These are phyloP conservation scores for Drosophila kikkawai DNA, from an alignment of 1,140 invertebrate species.

Conservation along the genomic window DNA sequence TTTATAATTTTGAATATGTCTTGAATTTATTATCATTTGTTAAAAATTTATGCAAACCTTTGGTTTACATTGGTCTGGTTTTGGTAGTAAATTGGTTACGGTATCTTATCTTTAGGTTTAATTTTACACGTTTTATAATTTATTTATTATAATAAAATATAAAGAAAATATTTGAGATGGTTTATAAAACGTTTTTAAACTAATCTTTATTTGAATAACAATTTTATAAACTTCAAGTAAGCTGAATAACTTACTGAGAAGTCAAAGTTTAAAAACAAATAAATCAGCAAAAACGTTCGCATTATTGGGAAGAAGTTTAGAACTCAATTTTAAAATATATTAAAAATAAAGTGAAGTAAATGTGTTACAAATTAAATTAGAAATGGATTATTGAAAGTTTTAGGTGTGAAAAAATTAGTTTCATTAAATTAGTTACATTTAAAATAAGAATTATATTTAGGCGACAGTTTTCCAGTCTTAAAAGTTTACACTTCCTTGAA, in stretches of 20 bases:
- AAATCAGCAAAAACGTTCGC: constrained; percentile 1
- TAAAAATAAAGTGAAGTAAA: neutral
- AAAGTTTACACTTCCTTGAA: neutral
- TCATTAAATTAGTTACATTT: too few relatives aligned
- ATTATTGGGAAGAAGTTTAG: neutral
- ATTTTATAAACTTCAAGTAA: neutral
- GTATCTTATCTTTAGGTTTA: neutral
- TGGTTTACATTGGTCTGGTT: neutral
- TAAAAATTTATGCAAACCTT: neutral
- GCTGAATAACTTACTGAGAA: constrained; percentile 22
- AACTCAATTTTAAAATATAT: neutral
- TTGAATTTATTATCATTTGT: constrained; percentile 23
- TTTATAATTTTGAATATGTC: constrained; percentile 35
- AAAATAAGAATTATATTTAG: neutral
- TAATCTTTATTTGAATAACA: neutral
- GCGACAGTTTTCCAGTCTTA: neutral
- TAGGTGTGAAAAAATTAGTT: neutral
- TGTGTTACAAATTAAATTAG: neutral
- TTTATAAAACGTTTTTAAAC: neutral
- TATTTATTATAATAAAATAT: neutral
- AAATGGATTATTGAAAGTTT: neutral
- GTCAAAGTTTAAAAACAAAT: constrained; percentile 27
- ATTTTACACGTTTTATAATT: neutral
- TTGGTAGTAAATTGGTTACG: neutral
- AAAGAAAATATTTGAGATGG: neutral